A percentile compares a stretch with the other conserved stretches of the same genome.
Evolutionary conservation across 2,888 invertebrate genomes (phyloP).

Genomic region (Epinotia ramella): DNA sequence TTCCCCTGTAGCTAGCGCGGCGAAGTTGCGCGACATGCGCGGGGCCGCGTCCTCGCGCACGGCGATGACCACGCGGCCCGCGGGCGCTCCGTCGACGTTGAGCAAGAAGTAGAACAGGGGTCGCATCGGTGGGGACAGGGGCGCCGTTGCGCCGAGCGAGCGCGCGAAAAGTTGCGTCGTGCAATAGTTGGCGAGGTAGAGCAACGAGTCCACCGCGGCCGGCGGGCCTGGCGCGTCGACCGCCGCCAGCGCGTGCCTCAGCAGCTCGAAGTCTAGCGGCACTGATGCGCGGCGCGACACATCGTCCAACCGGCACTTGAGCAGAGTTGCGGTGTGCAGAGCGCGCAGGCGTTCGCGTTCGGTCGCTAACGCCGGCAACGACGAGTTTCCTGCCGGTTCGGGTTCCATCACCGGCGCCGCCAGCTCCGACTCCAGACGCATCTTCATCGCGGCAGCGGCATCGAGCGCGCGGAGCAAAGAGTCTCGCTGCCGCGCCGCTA

Average conservation of each 20-base stretch:
- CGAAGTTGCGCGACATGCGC: conserved; percentile 16
- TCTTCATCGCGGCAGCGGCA: background rate
- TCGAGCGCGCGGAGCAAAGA: conserved; percentile 4
- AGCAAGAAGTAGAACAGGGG: conserved; percentile 6
- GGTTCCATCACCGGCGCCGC: conserved; percentile 3
- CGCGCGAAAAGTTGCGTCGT: conserved; percentile 8
- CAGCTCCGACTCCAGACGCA: background rate
- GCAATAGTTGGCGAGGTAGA: conserved; percentile 5
- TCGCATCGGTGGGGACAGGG: background rate
- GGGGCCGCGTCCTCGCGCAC: conserved; percentile 11
- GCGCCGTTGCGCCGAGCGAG: background rate
- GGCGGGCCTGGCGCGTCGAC: background rate
- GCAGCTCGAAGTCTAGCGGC: conserved; percentile 1
- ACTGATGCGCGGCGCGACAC: background rate
- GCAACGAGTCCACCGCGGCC: background rate
- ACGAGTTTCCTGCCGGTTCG: background rate
- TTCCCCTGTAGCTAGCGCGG: conserved; percentile 83
- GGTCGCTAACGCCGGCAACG: background rate
- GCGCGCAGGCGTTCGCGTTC: conserved; percentile 12
- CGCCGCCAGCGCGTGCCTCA: conserved; percentile 2
- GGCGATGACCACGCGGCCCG: conserved; percentile 11
- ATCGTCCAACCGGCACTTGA: conserved; percentile 10
- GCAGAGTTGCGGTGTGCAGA: background rate
- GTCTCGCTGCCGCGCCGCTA: conserved; percentile 1
- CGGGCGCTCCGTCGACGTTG: background rate